A percentile compares a stretch with the other conserved stretches of the same genome.
These are phyloP conservation scores for Ennomos quercinarius DNA, from an alignment of 2,888 invertebrate species.

Conservation along the genomic window DNA sequence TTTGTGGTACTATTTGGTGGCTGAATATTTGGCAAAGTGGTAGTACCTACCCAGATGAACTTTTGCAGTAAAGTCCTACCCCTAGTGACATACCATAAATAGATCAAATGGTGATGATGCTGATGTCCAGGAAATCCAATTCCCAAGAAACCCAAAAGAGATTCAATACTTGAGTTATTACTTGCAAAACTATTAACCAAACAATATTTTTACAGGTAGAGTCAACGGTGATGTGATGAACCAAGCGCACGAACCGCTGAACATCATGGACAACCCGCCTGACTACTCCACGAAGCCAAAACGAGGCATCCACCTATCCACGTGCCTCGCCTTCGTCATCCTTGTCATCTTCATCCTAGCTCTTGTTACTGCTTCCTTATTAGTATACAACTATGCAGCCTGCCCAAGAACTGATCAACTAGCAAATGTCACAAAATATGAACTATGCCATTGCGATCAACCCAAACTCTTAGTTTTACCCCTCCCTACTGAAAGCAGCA, in stretches of 20 bases:
- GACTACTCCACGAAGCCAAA: conserved; percentile 87
- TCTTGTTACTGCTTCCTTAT: conserved; percentile 89
- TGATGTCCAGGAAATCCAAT: too few species aligned
- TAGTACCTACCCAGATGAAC: too few species aligned
- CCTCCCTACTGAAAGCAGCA: conserved; percentile 69
- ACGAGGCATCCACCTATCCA: conserved; percentile 87
- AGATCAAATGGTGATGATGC: too few species aligned
- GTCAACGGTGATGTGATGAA: conserved; percentile 79
- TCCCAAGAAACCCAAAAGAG: too few species aligned
- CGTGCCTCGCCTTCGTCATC: conserved; percentile 87
- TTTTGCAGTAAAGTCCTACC: too few species aligned
- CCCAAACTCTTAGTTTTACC: conserved; percentile 74
- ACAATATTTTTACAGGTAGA: conserved; percentile 63
- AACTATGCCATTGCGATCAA: conserved; percentile 74
- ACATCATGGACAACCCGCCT: conserved; percentile 87
- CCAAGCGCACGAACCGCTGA: conserved; percentile 76
- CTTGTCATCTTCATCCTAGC: conserved; percentile 87
- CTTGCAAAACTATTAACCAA: too few species aligned
- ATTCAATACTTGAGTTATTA: too few species aligned
- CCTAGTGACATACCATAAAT: too few species aligned
- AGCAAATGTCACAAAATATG: conserved; percentile 77
- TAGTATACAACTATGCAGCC: conserved; percentile 91
- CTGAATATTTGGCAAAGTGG: too few species aligned
- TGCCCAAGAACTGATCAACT: conserved; percentile 83
- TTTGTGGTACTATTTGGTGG: too few species aligned